These are phyloP conservation scores for Cettia cetti DNA, from an alignment of 2,113 vertebrate species.

Conservation along the genomic window DNA sequence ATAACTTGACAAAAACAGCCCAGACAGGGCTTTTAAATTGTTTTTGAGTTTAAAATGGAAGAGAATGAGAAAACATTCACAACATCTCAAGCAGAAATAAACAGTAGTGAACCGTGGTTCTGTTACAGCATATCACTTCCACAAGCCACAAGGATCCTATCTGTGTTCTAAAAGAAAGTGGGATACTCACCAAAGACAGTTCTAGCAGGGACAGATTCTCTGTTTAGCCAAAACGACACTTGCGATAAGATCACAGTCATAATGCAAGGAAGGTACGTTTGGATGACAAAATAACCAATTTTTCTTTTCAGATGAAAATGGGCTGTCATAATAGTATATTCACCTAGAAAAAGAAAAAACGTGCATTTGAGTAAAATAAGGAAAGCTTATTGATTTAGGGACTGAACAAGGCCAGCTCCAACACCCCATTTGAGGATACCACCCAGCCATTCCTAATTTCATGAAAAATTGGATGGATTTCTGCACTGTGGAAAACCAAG, in stretches of 20 bases:
- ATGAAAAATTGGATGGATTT: neutral
- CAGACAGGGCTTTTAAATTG: neutral
- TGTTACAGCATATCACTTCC: neutral
- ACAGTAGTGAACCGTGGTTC: neutral
- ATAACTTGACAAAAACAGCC: neutral
- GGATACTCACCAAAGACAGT: slow-evolving; percentile 92
- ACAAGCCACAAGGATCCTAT: neutral
- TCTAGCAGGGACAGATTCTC: slow-evolving; percentile 94
- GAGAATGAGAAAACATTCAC: neutral
- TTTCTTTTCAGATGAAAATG: slow-evolving; percentile 98
- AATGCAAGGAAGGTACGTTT: slow-evolving; percentile 98
- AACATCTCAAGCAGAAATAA: neutral
- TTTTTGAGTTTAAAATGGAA: neutral
- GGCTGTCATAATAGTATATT: slow-evolving; percentile 96
- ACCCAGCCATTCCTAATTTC: neutral
- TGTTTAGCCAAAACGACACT: slow-evolving; percentile 97
- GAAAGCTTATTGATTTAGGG: neutral
- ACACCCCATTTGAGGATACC: neutral
- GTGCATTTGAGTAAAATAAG: neutral
- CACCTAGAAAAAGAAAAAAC: slow-evolving; percentile 73
- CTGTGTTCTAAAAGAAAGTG: neutral
- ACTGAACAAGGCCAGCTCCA: neutral
- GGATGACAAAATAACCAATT: slow-evolving; percentile 97
- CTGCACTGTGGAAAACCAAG: neutral
- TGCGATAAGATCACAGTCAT: slow-evolving; percentile 98